These are phyloP conservation scores for Bradypodion pumilum DNA, from an alignment of 2,797 vertebrate genomes.

Conservation along the genomic window DNA sequence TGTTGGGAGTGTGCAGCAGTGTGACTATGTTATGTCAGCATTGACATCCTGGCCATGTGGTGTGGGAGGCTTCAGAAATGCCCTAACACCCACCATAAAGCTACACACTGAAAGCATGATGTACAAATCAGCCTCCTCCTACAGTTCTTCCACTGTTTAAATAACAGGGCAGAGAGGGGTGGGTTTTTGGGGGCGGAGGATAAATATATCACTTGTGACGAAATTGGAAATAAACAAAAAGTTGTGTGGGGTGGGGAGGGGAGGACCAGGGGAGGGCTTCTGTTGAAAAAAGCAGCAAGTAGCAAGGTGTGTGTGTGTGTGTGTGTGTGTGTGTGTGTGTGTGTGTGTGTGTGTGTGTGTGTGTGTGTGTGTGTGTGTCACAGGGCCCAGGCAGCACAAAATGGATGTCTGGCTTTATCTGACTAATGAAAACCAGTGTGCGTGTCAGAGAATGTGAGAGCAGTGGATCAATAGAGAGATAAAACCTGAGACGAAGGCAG, in stretches of 20 bases:
- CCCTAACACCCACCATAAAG: neutral
- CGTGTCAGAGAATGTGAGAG: slow-evolving; percentile 64
- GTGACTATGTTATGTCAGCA: neutral
- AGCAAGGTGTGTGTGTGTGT: no score
- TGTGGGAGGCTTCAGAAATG: neutral
- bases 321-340: no score
- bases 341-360: no score
- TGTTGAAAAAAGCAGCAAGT: neutral
- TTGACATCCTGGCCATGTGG: no score
- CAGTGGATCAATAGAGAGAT: slow-evolving; percentile 69
- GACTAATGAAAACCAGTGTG: slow-evolving; percentile 70
- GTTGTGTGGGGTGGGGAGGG: neutral
- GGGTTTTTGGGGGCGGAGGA: neutral
- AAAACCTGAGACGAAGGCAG: slow-evolving; percentile 64
- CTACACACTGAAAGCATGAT: neutral
- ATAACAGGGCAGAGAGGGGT: neutral
- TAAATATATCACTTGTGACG: neutral
- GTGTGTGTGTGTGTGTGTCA: no score
- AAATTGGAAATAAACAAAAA: neutral
- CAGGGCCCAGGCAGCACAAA: slow-evolving; percentile 25
- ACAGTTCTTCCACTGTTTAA: neutral
- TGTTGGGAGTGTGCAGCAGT: neutral
- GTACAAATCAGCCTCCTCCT: neutral
- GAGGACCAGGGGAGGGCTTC: neutral
- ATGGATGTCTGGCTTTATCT: slow-evolving; percentile 53